These are phyloP conservation scores for Nyctereutes procyonoides DNA, from an alignment of 2,113 vertebrate species.

Conservation along the genomic window DNA sequence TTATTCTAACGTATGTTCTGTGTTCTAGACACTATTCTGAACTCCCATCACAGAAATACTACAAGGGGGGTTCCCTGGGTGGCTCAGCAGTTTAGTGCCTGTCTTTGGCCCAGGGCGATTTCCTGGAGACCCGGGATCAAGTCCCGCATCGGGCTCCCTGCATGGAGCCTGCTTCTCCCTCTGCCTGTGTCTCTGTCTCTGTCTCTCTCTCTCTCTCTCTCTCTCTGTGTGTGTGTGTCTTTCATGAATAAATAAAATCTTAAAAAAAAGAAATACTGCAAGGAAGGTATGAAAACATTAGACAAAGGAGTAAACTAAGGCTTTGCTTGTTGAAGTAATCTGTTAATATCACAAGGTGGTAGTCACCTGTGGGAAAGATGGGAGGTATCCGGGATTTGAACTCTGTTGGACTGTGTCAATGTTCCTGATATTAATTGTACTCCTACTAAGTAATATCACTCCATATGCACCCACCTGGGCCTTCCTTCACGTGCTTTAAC, in stretches of 20 bases:
- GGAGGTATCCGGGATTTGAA: not conserved
- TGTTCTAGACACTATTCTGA: not conserved
- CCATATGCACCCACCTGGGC: fast-evolving
- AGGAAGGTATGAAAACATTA: not conserved
- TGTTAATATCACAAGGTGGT: not conserved
- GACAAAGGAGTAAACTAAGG: not conserved
- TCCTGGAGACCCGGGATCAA: no score
- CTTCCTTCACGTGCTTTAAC: not conserved
- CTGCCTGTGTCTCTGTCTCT: no score
- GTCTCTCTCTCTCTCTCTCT: no score
- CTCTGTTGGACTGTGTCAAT: not conserved
- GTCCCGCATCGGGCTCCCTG: no score
- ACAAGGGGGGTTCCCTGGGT: no score
- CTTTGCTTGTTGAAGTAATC: not conserved
- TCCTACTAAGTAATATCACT: not conserved
- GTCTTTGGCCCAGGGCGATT: no score
- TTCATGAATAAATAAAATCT: no score
- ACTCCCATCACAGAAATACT: not conserved
- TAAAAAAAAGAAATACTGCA: not conserved
- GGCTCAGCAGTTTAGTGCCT: no score
- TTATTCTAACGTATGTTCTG: not conserved
- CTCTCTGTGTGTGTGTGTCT: no score
- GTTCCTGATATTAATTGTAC: not conserved
- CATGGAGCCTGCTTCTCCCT: no score
- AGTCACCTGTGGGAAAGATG: not conserved